Conservation (phyloP, 2,888 invertebrate species). For the Crossocerus cetratus region DNA sequence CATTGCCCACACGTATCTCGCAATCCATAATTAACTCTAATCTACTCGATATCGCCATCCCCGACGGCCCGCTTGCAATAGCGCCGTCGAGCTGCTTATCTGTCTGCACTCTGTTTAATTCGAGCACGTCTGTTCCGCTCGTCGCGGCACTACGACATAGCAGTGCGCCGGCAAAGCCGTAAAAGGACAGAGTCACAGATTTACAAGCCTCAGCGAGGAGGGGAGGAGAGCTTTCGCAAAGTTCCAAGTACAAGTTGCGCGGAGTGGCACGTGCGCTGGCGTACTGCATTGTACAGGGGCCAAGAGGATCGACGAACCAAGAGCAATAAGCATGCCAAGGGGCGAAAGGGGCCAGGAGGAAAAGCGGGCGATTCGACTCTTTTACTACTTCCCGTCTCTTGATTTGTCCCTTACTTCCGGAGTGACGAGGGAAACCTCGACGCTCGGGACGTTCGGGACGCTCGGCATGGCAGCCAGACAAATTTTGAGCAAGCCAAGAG, state of each 20-base stretch:
- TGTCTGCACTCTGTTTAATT: slow-evolving; percentile 1
- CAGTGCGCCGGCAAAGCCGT: neutral
- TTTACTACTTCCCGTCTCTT: slow-evolving; percentile 65
- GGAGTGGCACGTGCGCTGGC: too few relatives aligned
- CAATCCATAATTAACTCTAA: neutral
- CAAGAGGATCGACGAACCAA: neutral
- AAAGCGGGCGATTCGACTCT: slow-evolving; percentile 44
- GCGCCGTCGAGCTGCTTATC: neutral
- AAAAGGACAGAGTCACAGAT: slow-evolving; percentile 1
- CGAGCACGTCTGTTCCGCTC: neutral
- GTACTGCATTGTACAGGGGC: too few relatives aligned
- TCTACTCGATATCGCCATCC: slow-evolving; percentile 1
- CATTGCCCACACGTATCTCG: neutral
- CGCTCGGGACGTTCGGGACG: slow-evolving; percentile 50
- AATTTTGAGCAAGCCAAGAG: slow-evolving; percentile 72
- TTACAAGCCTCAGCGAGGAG: slow-evolving; percentile 1
- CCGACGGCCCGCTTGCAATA: neutral
- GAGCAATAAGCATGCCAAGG: neutral
- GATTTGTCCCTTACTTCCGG: slow-evolving; percentile 41
- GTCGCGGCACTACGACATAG: neutral
- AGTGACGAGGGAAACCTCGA: slow-evolving; percentile 48
- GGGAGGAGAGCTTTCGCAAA: neutral
- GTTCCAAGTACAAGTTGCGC: neutral
- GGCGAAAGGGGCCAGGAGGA: neutral
- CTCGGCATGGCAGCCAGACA: slow-evolving; percentile 68